Evolutionary conservation across 2,888 invertebrate genomes (phyloP).

Genomic region (Stegophylla sp.): DNA sequence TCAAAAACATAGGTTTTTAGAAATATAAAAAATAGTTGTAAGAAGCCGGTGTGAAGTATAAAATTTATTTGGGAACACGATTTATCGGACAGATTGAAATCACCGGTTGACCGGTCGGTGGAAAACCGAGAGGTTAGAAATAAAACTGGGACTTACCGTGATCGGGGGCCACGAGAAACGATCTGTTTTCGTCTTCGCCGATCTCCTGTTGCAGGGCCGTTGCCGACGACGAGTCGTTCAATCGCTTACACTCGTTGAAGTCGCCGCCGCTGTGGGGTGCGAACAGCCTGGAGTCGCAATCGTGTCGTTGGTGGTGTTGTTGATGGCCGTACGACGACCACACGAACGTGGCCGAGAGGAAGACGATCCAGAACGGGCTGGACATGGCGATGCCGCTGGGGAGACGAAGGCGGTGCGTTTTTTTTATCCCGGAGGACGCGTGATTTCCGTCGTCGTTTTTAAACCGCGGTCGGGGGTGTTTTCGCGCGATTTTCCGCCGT

Average conservation of each 20-base stretch:
- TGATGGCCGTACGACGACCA: neutral
- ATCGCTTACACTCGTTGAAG: neutral
- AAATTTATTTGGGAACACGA: no score
- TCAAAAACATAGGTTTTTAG: no score
- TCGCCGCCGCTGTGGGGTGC: neutral
- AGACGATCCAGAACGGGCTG: neutral
- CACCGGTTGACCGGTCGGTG: no score
- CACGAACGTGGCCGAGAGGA: neutral
- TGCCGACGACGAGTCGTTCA: neutral
- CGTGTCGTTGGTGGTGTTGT: neutral
- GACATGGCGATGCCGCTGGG: neutral
- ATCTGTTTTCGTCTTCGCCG: neutral
- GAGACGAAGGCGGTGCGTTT: no score
- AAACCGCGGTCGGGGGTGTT: no score
- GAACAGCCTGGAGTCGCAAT: neutral
- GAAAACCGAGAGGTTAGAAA: no score
- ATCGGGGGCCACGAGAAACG: neutral
- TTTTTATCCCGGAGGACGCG: no score
- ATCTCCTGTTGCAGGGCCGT: neutral
- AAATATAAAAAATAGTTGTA: no score
- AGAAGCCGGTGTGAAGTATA: no score
- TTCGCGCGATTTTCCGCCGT: no score
- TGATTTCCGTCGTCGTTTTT: no score
- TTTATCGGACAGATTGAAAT: no score
- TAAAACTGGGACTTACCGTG: neutral